phyloP scores from a whole-genome alignment of 2,888 invertebrate genomes.

The Apamea epomidion region DNA sequence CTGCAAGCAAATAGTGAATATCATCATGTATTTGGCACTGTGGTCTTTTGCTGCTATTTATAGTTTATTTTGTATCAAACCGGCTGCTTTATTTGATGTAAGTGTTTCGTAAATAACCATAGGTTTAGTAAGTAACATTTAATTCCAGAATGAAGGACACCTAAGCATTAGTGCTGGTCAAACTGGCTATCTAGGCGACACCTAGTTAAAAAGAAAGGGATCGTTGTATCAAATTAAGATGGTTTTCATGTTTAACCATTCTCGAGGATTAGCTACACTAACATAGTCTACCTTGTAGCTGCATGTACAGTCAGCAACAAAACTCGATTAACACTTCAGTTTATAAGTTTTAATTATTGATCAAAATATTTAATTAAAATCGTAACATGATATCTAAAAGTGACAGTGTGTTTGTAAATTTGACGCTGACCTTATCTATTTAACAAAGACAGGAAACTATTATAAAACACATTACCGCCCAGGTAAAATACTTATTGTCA shows the following conservation, averaged over 20 bases:
- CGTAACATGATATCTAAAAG: background rate
- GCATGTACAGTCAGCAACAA: background rate
- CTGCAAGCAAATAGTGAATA: conserved; percentile 11
- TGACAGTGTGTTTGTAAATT: background rate
- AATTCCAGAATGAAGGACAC: background rate
- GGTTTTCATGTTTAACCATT: background rate
- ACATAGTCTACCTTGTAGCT: background rate
- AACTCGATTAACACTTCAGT: background rate
- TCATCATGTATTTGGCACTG: conserved; percentile 27
- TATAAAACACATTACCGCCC: background rate
- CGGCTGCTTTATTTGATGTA: conserved; percentile 29
- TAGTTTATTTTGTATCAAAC: conserved; percentile 30
- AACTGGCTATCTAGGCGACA: background rate
- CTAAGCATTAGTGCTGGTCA: background rate
- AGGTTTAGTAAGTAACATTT: background rate
- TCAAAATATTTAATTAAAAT: background rate
- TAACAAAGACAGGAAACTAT: background rate
- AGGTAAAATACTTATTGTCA: conserved; percentile 40
- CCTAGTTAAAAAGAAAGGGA: background rate
- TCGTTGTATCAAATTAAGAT: background rate
- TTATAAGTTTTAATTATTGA: background rate
- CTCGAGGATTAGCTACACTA: background rate
- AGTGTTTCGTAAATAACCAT: conserved; percentile 20
- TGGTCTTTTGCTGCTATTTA: conserved; percentile 13
- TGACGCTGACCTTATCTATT: background rate